Base-by-base conservation (phyloP, 2,113 vertebrate species). In the Dendropsophus ebraccatus region DNA sequence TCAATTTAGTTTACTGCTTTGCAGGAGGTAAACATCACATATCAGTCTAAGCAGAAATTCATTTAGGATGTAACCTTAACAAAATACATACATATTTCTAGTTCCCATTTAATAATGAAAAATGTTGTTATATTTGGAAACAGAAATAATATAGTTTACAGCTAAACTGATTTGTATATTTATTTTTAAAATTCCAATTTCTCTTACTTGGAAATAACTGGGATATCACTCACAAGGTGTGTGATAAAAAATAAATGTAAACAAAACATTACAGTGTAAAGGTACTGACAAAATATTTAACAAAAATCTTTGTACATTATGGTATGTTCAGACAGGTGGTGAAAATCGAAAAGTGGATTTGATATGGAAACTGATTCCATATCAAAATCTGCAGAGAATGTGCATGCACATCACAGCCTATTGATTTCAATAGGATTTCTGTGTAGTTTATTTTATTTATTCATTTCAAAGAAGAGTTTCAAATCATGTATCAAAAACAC, bases 1-100 rank as follows among this genome's bases (percentile, higher is more conserved):
- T 86, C 76, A 81, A 79, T 81, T 80, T 86, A 86, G 76, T 86
- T 86, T 81, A 60, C 77, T 60, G 65, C 84, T n/a, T 73, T 80
- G 62, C 65, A 86, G 62, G 84, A 80, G 84, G 77, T 45, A 72
- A 80, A 79, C 56, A 79, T 45, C 35, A 84, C 76, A 81, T 49
- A 81, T 72, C 30, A 72, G 41, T 45, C 16, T 58, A 54, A 41
- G 45, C 84, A 56, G 60, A 85, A 85, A 79, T 78, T 45, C 58
- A 70, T 45, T 84, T 84, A 28, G 62, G 35, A 60, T 67, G 52
- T 37, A 73, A 83, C 28, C 49, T 28, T 21, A 60, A 50, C 14
- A 75, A 74, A 75, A 47, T 28, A 7, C 9, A 81, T 32, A 28
- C 12, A 56, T 58, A 74, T 45, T 23, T 60, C 32, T 58, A 41